A percentile compares a stretch with the other conserved stretches of the same genome.
These are phyloP conservation scores for Ceuthmochares aereus DNA, from an alignment of 2,113 vertebrate genomes.

Conservation along the genomic window DNA sequence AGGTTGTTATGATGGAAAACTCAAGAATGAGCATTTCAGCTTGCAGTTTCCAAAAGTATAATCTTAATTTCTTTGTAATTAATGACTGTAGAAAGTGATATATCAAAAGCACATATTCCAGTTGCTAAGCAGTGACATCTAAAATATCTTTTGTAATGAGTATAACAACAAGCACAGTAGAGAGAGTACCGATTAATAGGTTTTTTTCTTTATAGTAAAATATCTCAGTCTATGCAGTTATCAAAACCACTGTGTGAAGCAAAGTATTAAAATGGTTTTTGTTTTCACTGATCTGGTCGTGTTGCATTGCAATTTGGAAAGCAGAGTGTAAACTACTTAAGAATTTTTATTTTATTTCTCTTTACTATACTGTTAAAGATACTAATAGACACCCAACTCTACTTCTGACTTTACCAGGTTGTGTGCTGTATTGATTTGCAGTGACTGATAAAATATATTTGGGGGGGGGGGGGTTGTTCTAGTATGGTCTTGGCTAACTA, in stretches of 20 bases:
- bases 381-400: not conserved
- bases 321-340: not conserved
- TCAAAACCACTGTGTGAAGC: not conserved
- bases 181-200: not conserved
- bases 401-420: not conserved
- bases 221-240: not conserved
- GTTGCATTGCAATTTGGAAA: not conserved
- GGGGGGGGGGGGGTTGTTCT: not conserved
- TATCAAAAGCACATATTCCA: slow-evolving; percentile 20
- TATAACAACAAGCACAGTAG: not conserved
- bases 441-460: not conserved
- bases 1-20: slow-evolving; percentile 1
- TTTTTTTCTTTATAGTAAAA: not conserved
- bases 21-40: slow-evolving; percentile 8
- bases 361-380: not conserved
- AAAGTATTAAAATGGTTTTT: not conserved
- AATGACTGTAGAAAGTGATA: slow-evolving; percentile 14
- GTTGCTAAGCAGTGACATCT: not conserved
- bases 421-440: not conserved
- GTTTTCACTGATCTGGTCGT: not conserved
- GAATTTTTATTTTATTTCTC: not conserved
- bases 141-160: slow-evolving; percentile 43
- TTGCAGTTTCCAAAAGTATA: slow-evolving; percentile 25
- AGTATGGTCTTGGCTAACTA: not conserved
- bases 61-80: slow-evolving; percentile 52